Conservation (phyloP, 2,113 vertebrate species). For the Epinephelus cyanopodus region DNA sequence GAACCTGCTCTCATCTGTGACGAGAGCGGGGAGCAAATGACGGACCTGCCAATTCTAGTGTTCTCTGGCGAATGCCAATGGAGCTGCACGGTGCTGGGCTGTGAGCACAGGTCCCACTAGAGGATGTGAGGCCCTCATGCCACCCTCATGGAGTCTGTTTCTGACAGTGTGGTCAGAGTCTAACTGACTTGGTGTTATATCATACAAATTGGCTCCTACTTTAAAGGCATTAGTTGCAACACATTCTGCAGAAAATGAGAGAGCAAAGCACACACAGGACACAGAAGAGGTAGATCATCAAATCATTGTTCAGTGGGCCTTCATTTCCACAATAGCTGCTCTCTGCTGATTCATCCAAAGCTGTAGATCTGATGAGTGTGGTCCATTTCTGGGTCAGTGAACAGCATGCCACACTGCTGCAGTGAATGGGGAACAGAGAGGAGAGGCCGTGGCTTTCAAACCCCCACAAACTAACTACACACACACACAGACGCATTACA, state of each 20-base stretch:
- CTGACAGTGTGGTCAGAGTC: no score
- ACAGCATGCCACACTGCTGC: slow-evolving; percentile 53
- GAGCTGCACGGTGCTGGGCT: no score
- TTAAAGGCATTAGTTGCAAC: no score
- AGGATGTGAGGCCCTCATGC: no score
- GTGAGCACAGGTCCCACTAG: no score
- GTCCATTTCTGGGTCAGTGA: slow-evolving; percentile 84
- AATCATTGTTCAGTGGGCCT: slow-evolving; percentile 56
- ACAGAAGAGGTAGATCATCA: slow-evolving; percentile 32
- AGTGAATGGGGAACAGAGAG: slow-evolving; percentile 71
- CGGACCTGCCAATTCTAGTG: no score
- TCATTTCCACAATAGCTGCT: slow-evolving; percentile 71
- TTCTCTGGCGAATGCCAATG: no score
- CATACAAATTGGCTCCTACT: no score
- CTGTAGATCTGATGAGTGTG: slow-evolving; percentile 83
- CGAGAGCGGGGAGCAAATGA: no score
- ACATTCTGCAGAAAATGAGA: slow-evolving; percentile 28
- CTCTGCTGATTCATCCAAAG: slow-evolving; percentile 79
- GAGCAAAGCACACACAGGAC: background rate
- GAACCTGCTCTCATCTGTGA: no score
- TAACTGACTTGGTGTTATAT: no score
- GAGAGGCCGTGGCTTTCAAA: slow-evolving; percentile 53
- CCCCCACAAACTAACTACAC: slow-evolving; percentile 32
- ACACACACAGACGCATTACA: slow-evolving; percentile 35
- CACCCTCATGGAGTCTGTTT: no score